phyloP scores from a whole-genome alignment of 2,113 vertebrate genomes.

The Myocastor coypus region DNA sequence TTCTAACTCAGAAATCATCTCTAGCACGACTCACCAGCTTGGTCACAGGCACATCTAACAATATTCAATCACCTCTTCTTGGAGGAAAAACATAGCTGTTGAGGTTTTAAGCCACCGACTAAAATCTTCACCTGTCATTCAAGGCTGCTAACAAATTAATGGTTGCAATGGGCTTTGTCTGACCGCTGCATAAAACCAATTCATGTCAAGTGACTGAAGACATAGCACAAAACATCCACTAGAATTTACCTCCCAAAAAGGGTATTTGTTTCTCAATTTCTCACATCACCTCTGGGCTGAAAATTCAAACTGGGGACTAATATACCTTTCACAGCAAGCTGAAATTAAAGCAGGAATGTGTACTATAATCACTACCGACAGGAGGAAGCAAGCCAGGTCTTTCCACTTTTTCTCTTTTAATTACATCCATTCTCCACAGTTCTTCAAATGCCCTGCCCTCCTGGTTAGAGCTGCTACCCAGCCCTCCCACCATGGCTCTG shows the following conservation, averaged over 20 bases:
- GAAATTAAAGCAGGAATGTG: neutral
- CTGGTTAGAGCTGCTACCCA: neutral
- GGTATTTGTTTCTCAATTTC: neutral
- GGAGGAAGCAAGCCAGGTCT: neutral
- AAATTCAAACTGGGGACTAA: slow-evolving; percentile 19
- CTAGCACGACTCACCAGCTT: neutral
- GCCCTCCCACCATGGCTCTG: neutral
- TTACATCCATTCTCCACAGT: neutral
- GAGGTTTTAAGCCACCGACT: neutral
- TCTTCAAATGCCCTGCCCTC: neutral
- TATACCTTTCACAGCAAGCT: neutral
- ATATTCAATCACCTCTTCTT: slow-evolving; percentile 4
- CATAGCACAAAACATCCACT: neutral
- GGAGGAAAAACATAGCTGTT: neutral
- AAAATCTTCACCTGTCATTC: neutral
- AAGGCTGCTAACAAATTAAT: slow-evolving; percentile 46
- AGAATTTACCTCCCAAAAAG: slow-evolving; percentile 15
- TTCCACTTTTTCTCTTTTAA: neutral
- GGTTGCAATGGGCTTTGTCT: neutral
- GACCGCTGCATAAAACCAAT: slow-evolving; percentile 40
- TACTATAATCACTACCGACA: neutral
- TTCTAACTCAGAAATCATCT: slow-evolving; percentile 4
- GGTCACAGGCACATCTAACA: neutral
- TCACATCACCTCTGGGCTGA: neutral
- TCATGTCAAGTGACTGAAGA: slow-evolving; percentile 4